These are phyloP conservation scores for Pyrrhia umbra DNA, from an alignment of 2,888 invertebrate species.

Conservation along the genomic window DNA sequence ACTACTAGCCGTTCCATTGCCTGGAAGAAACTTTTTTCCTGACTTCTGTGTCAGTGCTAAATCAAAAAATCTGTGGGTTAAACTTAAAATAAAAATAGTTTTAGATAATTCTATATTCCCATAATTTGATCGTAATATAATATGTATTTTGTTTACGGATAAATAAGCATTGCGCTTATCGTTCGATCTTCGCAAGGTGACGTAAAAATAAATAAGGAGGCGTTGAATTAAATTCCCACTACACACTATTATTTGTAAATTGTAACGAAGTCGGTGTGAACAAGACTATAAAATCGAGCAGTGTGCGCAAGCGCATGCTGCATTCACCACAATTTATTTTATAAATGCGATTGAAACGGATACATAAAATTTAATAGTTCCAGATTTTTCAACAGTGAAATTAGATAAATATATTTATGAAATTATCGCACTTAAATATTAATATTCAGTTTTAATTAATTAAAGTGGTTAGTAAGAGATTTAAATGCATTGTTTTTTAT, in stretches of 20 bases:
- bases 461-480: slow-evolving; percentile 23
- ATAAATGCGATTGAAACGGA: slow-evolving; percentile 38
- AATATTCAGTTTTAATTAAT: slow-evolving; percentile 38
- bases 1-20: too few species aligned
- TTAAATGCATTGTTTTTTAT: slow-evolving; percentile 8
- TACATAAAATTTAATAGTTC: slow-evolving; percentile 49
- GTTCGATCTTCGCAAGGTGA: slow-evolving; percentile 27
- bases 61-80: too few species aligned
- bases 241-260: slow-evolving; percentile 41
- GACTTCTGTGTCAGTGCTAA: too few species aligned
- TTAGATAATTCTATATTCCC: background rate
- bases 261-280: slow-evolving; percentile 45
- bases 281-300: slow-evolving; percentile 45
- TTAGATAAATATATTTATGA: too few species aligned
- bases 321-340: slow-evolving; percentile 34
- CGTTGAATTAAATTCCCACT: slow-evolving; percentile 37
- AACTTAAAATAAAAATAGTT: too few species aligned
- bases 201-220: slow-evolving; percentile 23
- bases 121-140: slow-evolving; percentile 19
- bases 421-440: slow-evolving; percentile 11
- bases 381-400: slow-evolving; percentile 26
- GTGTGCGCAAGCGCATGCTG: slow-evolving; percentile 21
- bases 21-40: too few species aligned
- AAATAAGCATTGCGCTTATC: slow-evolving; percentile 17
- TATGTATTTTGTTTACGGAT: slow-evolving; percentile 18